Percentiles rank a stretch among this genome's conserved stretches.
Conservation (phyloP, 64 coral and sea anemone genomes). For the Trachythela sp. region DNA sequence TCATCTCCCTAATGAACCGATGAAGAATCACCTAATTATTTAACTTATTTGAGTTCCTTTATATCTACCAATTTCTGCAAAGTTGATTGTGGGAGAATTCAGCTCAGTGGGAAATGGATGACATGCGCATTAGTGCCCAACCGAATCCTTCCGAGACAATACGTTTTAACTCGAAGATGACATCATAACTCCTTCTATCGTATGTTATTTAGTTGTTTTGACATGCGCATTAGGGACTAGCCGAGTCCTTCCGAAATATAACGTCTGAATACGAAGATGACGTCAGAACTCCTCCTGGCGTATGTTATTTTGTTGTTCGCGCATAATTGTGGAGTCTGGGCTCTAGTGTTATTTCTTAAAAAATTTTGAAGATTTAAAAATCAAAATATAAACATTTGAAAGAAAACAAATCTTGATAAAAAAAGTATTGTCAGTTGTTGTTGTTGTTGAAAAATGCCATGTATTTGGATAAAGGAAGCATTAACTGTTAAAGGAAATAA, state of each 20-base stretch:
- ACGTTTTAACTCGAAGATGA: no score
- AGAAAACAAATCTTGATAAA: neutral
- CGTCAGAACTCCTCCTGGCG: neutral
- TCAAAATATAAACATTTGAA: neutral
- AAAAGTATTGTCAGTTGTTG: neutral
- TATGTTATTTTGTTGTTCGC: neutral
- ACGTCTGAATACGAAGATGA: neutral
- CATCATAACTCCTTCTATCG: no score
- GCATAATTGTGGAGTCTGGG: neutral
- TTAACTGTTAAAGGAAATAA: neutral
- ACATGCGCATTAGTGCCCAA: neutral
- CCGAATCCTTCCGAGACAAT: no score
- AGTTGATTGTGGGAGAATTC: neutral
- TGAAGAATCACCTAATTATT: neutral
- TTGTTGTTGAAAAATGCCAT: conserved; percentile 1
- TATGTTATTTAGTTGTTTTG: neutral
- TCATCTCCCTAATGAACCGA: neutral
- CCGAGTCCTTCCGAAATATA: no score
- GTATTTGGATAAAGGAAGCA: conserved; percentile 17
- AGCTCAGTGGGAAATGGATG: no score
- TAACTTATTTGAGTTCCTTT: neutral
- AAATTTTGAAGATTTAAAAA: neutral
- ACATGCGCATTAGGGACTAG: no score
- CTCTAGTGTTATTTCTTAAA: neutral
- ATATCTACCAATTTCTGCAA: neutral